These are phyloP conservation scores for Tetramorium parvispinum DNA, from an alignment of 1,140 invertebrate genomes.

Conservation along the genomic window DNA sequence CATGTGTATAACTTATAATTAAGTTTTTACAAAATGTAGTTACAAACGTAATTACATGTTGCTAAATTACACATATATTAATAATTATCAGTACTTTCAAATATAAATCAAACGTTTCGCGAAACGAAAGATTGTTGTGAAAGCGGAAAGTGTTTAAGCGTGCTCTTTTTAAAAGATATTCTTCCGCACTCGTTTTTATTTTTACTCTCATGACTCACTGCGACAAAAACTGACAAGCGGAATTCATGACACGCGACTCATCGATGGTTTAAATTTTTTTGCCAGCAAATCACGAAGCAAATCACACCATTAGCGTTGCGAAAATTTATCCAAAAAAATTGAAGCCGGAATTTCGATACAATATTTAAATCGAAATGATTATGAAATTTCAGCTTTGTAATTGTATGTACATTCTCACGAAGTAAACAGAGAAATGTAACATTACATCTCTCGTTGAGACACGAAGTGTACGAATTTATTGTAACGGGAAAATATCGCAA, in stretches of 20 bases:
- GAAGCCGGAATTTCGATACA: background rate
- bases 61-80: background rate
- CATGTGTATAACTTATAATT: background rate
- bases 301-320: background rate
- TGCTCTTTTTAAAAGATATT: background rate
- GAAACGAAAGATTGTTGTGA: background rate
- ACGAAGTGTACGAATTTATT: background rate
- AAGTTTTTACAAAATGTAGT: too few species aligned
- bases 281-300: background rate
- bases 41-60: background rate
- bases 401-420: background rate
- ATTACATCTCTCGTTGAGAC: background rate
- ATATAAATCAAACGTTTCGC: background rate
- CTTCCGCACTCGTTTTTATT: conserved; percentile 5
- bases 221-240: background rate
- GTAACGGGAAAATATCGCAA: background rate
- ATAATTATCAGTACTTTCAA: background rate
- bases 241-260: background rate
- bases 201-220: background rate
- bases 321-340: background rate
- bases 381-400: background rate
- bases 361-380: background rate
- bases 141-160: background rate
- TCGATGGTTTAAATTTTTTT: background rate
- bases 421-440: background rate